phyloP scores from a whole-genome alignment of 2,113 vertebrate genomes.

The Anser cygnoides region DNA sequence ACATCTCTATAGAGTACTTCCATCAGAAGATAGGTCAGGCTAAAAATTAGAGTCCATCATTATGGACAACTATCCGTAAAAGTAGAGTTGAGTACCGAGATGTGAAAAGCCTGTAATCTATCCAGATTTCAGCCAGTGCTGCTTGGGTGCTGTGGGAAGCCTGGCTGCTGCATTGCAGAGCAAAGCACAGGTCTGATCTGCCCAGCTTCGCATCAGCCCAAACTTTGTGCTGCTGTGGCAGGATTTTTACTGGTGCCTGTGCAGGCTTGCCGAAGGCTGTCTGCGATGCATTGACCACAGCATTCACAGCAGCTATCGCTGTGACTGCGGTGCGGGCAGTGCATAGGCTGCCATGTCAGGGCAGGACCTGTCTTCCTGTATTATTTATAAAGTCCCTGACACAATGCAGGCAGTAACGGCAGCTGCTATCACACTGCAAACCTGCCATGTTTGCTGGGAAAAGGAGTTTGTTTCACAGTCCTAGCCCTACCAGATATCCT shows the following conservation, averaged over 20 bases:
- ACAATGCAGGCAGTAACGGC: neutral
- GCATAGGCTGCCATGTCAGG: neutral
- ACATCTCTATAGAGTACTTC: neutral
- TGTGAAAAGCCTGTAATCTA: neutral
- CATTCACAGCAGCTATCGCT: neutral
- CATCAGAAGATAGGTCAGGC: neutral
- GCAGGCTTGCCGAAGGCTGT: neutral
- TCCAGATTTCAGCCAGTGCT: neutral
- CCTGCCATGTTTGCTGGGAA: neutral
- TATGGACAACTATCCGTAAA: neutral
- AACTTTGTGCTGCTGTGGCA: neutral
- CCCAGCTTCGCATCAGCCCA: neutral
- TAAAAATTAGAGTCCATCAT: neutral
- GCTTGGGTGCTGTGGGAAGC: fast-evolving
- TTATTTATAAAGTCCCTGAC: neutral
- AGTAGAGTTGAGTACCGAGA: neutral
- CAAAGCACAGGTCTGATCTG: neutral
- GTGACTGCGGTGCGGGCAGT: neutral
- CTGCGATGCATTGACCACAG: neutral
- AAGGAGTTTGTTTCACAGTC: neutral
- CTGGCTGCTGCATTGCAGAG: neutral
- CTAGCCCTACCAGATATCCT: neutral
- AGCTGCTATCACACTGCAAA: neutral
- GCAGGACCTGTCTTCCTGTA: neutral
- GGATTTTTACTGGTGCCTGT: neutral